A percentile compares a stretch with the other conserved stretches of the same genome.
Evolutionary conservation across 2,113 vertebrate genomes (phyloP).

Genomic region (Nyctereutes procyonoides): DNA sequence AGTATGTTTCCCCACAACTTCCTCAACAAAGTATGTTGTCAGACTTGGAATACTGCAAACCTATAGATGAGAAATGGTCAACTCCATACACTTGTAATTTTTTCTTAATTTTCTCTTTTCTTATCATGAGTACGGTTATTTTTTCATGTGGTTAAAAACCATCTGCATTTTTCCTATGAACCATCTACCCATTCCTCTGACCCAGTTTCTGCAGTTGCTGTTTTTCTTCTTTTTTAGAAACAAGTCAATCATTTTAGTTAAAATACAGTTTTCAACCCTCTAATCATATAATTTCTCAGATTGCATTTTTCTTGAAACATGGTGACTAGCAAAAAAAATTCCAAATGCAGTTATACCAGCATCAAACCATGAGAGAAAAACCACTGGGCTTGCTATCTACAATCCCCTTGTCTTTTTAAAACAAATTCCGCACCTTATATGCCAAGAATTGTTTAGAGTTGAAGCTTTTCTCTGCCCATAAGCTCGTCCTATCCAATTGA

Average conservation of each 20-base stretch:
- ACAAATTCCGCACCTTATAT: background rate
- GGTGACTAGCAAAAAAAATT: background rate
- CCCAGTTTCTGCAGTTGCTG: background rate
- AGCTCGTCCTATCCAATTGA: background rate
- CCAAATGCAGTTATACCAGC: background rate
- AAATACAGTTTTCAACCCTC: background rate
- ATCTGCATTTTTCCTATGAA: background rate
- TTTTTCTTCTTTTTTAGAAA: background rate
- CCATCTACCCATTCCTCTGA: background rate
- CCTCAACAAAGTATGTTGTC: background rate
- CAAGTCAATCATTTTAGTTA: background rate
- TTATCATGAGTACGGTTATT: background rate
- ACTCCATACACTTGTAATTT: background rate
- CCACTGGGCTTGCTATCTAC: background rate
- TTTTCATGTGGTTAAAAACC: background rate
- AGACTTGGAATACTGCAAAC: background rate
- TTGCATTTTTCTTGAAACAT: background rate
- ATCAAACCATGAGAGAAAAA: background rate
- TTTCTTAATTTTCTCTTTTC: background rate
- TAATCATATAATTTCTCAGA: background rate
- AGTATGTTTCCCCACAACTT: background rate
- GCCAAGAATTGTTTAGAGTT: background rate
- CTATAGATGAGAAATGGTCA: background rate
- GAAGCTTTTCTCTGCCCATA: background rate
- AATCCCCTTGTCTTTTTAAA: background rate